Evolutionary conservation across 2,888 invertebrate species (phyloP), one percentile per base, ranked within the genome.

Genomic region (Drosophila hamatofila): DNA sequence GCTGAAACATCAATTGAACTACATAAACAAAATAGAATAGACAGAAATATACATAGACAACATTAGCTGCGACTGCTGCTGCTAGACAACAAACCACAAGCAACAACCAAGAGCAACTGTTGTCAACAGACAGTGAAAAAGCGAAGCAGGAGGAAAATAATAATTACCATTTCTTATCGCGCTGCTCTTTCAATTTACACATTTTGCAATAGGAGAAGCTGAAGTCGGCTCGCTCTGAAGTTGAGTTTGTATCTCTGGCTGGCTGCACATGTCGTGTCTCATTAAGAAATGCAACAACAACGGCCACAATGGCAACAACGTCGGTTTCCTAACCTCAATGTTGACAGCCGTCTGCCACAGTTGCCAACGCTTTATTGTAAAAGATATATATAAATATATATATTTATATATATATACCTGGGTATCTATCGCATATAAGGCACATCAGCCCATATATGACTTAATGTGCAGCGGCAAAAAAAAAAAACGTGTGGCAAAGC

Each of bases 281-380:
- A 87, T 89, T 87, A 81, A 56, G 68, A 65, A 69, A 67, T 69
- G 60, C 75, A 64, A 49, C 57, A 72, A 65, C n/a, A 30, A 11
- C 25, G 37, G 11, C 33, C 23, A 25, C 21, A 51, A 68, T 25
- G 16, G 25, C 54, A 61, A 58, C 76, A 30, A 79, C 72, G 72
- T 72, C 67, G 85, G 75, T 89, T 89, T 88, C 76, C 79, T 89
- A 86, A 86, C 86, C 89, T 78, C 89, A 89, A 83, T 88, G 72
- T 64, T 77, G 84, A 51, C 81, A 78, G 72, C 57, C 62, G 70
- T 59, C 65, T 65, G 55, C 66, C 46, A 65, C 30, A 57, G 51
- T 48, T 69, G 67, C 51, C 70, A 57, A 21, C 49, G 54, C 35
- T 54, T 21, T 55, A 48, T 52, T 74, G 74, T 63, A 72, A 41